Conservation (phyloP, 2,797 vertebrate genomes). For the Sparus aurata region DNA sequence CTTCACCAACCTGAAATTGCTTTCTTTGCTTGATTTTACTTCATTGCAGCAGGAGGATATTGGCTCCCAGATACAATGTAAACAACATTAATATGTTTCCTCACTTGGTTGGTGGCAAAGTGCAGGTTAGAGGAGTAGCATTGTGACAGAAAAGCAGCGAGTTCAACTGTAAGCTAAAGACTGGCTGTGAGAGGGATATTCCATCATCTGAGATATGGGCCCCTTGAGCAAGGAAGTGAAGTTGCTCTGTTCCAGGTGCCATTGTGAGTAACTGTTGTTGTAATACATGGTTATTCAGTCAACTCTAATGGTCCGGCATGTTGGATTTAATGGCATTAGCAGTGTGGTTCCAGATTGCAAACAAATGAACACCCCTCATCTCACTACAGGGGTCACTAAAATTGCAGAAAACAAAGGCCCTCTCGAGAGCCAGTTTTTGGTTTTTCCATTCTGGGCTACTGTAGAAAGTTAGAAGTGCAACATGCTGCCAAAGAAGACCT, state of each 20-base stretch:
- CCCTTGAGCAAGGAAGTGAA: conserved; percentile 10
- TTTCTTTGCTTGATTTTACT: conserved; percentile 53
- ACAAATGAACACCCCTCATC: too few relatives aligned
- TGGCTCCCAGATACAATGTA: conserved; percentile 42
- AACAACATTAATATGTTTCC: conserved; percentile 51
- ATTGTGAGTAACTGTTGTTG: not conserved
- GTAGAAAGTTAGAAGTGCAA: too few relatives aligned
- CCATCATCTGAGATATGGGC: not conserved
- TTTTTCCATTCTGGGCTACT: too few relatives aligned
- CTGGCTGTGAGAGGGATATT: conserved; percentile 1
- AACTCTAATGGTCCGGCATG: not conserved
- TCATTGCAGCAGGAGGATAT: conserved; percentile 27
- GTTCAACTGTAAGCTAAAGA: conserved; percentile 23
- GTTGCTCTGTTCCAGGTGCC: not conserved
- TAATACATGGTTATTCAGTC: not conserved
- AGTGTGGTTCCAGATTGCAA: too few relatives aligned
- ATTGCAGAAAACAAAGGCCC: too few relatives aligned
- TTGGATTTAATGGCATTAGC: too few relatives aligned
- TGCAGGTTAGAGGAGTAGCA: conserved; percentile 1
- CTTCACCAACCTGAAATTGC: conserved; percentile 53
- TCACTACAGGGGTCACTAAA: too few relatives aligned
- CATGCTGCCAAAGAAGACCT: too few relatives aligned
- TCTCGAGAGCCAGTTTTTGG: too few relatives aligned
- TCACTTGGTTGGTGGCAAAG: conserved; percentile 16
- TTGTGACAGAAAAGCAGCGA: conserved; percentile 31